phyloP scores from a whole-genome alignment of 2,888 invertebrate genomes.

The Lobophora halterata region DNA sequence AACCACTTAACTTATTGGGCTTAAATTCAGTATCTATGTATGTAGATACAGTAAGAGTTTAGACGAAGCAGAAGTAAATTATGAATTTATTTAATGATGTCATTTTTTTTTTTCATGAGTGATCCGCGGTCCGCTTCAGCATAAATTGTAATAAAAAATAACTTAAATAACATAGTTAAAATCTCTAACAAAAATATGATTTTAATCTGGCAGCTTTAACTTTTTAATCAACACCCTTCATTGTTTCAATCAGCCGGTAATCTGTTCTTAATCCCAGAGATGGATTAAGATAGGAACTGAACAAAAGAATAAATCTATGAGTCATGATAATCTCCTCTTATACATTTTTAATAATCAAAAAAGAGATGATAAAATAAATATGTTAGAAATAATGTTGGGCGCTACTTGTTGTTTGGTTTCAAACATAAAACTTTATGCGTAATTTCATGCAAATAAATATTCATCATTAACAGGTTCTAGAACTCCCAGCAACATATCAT shows the following conservation, averaged over 20 bases:
- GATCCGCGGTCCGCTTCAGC: too few species aligned
- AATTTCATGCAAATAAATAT: slow-evolving; percentile 1
- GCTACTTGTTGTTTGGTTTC: not conserved
- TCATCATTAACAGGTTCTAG: slow-evolving; percentile 2
- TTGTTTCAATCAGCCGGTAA: slow-evolving; percentile 36
- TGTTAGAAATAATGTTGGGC: slow-evolving; percentile 6
- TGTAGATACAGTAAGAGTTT: too few species aligned
- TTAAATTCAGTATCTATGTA: too few species aligned
- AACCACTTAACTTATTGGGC: too few species aligned
- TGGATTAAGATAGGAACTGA: slow-evolving; percentile 3
- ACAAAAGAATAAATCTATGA: too few species aligned
- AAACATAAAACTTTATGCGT: slow-evolving; percentile 2
- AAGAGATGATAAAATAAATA: slow-evolving; percentile 5
- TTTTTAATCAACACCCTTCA: slow-evolving; percentile 32
- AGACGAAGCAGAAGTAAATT: too few species aligned
- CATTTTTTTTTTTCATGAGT: too few species aligned
- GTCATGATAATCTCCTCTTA: too few species aligned
- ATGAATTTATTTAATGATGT: too few species aligned
- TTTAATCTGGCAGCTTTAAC: slow-evolving; percentile 6
- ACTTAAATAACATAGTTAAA: too few species aligned
- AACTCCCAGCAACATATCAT: slow-evolving; percentile 6
- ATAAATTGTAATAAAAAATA: too few species aligned
- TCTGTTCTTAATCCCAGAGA: slow-evolving; percentile 33
- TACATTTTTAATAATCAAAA: slow-evolving; percentile 4
- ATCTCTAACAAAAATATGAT: too few species aligned